These are phyloP conservation scores for Anthopleura xanthogrammica DNA, from an alignment of 92 coral and sea anemone genomes.

Conservation along the genomic window DNA sequence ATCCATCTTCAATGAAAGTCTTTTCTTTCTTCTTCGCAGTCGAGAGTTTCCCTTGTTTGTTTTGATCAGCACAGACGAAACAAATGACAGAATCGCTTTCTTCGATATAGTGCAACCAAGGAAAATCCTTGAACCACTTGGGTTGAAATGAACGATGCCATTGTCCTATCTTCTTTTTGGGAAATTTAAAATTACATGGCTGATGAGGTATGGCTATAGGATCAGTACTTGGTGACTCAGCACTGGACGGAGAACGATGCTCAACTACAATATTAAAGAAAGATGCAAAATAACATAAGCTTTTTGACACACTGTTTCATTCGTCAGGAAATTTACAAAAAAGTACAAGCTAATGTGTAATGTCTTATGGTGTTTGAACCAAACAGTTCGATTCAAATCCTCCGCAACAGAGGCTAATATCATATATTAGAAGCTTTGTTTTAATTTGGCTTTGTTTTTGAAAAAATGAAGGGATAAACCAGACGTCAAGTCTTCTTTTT, in stretches of 20 bases:
- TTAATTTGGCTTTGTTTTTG: no score
- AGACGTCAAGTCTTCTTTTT: no score
- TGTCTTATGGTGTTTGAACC: no score
- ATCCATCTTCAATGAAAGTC: constrained; percentile 45
- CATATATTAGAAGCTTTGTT: no score
- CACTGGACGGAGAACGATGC: neutral
- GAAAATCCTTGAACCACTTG: constrained; percentile 66
- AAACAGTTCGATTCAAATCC: no score
- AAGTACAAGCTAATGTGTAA: no score
- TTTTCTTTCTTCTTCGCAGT: constrained; percentile 58
- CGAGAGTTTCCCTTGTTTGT: constrained; percentile 49
- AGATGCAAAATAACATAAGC: neutral
- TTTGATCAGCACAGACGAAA: constrained; percentile 47
- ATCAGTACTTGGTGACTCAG: constrained; percentile 3
- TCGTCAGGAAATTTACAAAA: no score
- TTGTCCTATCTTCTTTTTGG: constrained; percentile 42
- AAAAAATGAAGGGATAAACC: no score
- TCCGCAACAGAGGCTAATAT: no score
- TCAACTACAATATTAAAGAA: constrained; percentile 19
- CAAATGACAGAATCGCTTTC: constrained; percentile 61
- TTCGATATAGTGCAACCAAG: constrained; percentile 73
- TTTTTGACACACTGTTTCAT: neutral
- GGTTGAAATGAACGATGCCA: constrained; percentile 60
- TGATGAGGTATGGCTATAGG: constrained; percentile 36
- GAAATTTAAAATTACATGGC: constrained; percentile 60